phyloP scores from a whole-genome alignment of 1,140 invertebrate genomes.

The Ganaspis sp. region DNA sequence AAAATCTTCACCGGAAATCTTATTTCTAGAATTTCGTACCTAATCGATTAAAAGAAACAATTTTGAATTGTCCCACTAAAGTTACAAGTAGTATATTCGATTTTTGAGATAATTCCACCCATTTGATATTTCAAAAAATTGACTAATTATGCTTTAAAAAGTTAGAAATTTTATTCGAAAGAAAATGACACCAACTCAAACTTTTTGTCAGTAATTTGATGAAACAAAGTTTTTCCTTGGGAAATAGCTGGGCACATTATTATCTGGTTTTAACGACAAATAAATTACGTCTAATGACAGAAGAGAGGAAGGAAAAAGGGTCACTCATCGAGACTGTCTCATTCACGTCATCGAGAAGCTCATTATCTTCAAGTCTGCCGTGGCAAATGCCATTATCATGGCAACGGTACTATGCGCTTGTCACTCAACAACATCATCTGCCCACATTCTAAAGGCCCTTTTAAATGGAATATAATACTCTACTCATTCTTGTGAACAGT shows the following conservation, averaged over 20 bases:
- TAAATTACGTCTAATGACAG: constrained; percentile 44
- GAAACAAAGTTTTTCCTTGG: not conserved
- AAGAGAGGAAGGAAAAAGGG: constrained; percentile 38
- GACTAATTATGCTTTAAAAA: too few species aligned
- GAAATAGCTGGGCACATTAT: not conserved
- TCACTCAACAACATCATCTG: constrained; percentile 45
- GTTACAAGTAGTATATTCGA: too few species aligned
- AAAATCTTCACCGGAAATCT: not conserved
- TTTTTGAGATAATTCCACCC: too few species aligned
- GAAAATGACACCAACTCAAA: too few species aligned
- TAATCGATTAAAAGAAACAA: not conserved
- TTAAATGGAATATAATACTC: constrained; percentile 32
- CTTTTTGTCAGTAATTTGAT: not conserved
- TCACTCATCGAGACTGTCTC: constrained; percentile 46
- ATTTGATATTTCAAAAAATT: too few species aligned
- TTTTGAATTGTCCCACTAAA: too few species aligned
- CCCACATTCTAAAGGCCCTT: not conserved
- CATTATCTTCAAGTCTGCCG: constrained; percentile 47
- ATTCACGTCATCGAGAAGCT: constrained; percentile 44
- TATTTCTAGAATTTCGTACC: not conserved
- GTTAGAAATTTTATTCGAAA: too few species aligned
- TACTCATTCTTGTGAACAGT: not conserved
- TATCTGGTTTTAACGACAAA: constrained; percentile 37
- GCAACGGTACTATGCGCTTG: constrained; percentile 40
- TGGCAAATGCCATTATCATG: constrained; percentile 51